Evolutionary conservation across 2,797 vertebrate species (phyloP), one percentile per base, ranked within the genome.

Genomic region (Podargus strigoides): DNA sequence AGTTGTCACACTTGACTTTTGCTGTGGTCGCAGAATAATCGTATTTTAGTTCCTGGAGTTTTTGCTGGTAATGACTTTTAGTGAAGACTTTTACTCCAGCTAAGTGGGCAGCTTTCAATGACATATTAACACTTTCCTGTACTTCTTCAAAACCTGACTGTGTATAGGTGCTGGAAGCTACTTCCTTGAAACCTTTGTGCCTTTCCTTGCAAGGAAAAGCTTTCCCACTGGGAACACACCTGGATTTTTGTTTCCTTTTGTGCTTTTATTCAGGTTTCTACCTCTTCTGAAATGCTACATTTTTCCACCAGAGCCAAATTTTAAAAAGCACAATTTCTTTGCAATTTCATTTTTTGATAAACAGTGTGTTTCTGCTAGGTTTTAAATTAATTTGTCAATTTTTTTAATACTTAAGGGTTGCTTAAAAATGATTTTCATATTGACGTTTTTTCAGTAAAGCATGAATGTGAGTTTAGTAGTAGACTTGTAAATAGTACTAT

Each of bases 401-500:
- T 56, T 64, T 55, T 68, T 55, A 47, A 67, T 60, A 27, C 41
- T 85, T 53, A 37, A 27, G 36, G 13, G 7, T 68, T 87, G 10
- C 47, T 77, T 72, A 52, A 50, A 67, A 58, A 21, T 47, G 22
- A 32, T 46, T 83, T 87, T 84, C 27, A 10, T 81, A 34, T 7
- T 66, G n/a, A 58, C 26, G 21, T 72, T 89, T 22, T 44, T 69
- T 85, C 14, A 49, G 4, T 77, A 58, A 86, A 66, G 6, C 14
- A 6, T 5, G 9, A 95, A 69, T 91, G 50, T 82, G 55, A 92
- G 76, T 87, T 91, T 87, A 81, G 62, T 77, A 36, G 49, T 18
- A 44, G 53, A 15, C 52, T 36, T 96, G 96, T 95, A 95, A 90
- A 90, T 96, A 91, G 14, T 50, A 52, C 58, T 83, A 81, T 74